A percentile compares a stretch with the other conserved stretches of the same genome.
These are phyloP conservation scores for Spizaetus ornatus DNA, from an alignment of 2,113 vertebrate species.

Conservation along the genomic window DNA sequence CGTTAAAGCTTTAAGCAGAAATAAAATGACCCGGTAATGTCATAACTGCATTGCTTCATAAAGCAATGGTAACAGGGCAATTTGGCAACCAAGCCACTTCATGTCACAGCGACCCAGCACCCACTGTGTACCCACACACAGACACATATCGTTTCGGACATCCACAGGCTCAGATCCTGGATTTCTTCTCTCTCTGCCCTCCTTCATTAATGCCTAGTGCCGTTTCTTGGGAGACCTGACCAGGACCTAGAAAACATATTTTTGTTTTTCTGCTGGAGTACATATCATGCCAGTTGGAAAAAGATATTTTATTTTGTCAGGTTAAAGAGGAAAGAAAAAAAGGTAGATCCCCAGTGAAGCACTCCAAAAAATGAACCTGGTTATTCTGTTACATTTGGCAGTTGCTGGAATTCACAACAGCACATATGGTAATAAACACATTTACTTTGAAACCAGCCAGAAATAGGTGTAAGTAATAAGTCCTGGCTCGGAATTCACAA, in stretches of 20 bases:
- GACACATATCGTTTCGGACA: fast-evolving
- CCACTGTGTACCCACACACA: not conserved
- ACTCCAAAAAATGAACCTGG: not conserved
- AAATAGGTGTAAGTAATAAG: not conserved
- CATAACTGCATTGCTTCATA: not conserved
- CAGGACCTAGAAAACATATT: not conserved
- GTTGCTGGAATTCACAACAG: not conserved
- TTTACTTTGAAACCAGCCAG: not conserved
- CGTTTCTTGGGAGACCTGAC: too few species aligned
- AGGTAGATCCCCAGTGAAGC: not conserved
- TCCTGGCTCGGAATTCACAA: not conserved
- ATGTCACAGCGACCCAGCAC: not conserved
- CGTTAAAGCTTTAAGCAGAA: not conserved
- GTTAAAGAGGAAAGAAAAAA: not conserved
- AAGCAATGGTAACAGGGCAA: not conserved
- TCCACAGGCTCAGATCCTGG: not conserved
- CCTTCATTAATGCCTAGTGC: not conserved
- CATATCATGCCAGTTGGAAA: not conserved
- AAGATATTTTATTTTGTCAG: not conserved
- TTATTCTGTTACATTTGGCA: not conserved
- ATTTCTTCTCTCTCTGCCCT: not conserved
- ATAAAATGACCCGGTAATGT: not conserved
- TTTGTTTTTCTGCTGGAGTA: not conserved
- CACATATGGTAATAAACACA: not conserved
- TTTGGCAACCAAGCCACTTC: fast-evolving